Percentiles rank a stretch among this genome's conserved stretches.
Evolutionary conservation across 2,888 invertebrate species (phyloP).

Genomic region (Scaptomyza polygonia): DNA sequence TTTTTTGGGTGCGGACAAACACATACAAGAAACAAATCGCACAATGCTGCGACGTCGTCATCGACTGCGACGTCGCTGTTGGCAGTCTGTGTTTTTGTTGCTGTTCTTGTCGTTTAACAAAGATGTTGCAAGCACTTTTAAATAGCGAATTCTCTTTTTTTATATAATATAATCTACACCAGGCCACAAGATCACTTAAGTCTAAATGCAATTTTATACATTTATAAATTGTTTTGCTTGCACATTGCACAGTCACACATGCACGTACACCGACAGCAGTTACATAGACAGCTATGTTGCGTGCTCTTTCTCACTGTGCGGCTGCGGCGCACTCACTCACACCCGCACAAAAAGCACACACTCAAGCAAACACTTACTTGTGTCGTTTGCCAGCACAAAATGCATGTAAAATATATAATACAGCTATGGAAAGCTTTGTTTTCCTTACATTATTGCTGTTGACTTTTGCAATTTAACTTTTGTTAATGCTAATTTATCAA

Average conservation of each 20-base stretch:
- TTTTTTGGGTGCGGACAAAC: conserved; percentile 66
- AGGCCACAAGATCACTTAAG: conserved; percentile 21
- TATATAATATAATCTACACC: conserved; percentile 28
- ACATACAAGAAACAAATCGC: conserved; percentile 55
- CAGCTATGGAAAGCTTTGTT: conserved; percentile 48
- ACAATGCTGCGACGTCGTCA: conserved; percentile 56
- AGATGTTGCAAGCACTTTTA: conserved; percentile 26
- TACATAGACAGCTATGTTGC: conserved; percentile 53
- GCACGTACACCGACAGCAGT: conserved; percentile 41
- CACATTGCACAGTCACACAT: conserved; percentile 49
- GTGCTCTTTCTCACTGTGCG: conserved; percentile 58
- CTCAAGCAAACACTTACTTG: conserved; percentile 18
- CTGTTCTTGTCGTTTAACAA: conserved; percentile 30
- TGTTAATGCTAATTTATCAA: conserved; percentile 58
- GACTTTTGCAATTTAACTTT: conserved; percentile 60
- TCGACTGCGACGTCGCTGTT: conserved; percentile 40
- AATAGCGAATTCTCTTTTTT: conserved; percentile 24
- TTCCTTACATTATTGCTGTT: conserved; percentile 48
- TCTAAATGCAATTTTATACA: conserved; percentile 37
- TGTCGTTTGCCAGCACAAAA: conserved; percentile 42
- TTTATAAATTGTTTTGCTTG: conserved; percentile 63
- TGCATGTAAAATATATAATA: conserved; percentile 54
- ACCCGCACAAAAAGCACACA: conserved; percentile 46
- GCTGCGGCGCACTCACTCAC: conserved; percentile 51
- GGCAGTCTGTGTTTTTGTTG: conserved; percentile 47